A percentile compares a stretch with the other conserved stretches of the same genome.
Evolutionary conservation across 2,113 vertebrate genomes (phyloP).

Genomic region (Pan paniscus): DNA sequence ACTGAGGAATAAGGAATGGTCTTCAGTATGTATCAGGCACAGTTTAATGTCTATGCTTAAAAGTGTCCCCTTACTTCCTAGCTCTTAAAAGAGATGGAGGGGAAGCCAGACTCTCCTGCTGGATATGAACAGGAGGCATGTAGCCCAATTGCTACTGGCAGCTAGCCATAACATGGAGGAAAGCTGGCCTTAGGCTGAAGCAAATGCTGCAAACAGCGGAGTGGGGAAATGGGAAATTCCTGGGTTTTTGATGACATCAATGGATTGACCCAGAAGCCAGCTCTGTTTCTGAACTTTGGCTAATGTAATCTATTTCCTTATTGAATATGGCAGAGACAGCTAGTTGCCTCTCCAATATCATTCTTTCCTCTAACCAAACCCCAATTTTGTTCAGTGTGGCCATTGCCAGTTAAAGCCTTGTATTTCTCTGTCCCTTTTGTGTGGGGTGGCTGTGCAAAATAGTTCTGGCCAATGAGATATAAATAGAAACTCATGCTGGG

Average conservation of each 20-base stretch:
- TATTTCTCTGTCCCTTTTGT: not conserved
- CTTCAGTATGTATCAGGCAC: not conserved
- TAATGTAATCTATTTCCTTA: constrained; percentile 8
- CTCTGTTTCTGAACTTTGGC: not conserved
- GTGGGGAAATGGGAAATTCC: not conserved
- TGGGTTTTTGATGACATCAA: not conserved
- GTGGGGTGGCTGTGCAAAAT: not conserved
- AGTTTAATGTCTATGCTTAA: constrained; percentile 32
- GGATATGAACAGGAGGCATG: not conserved
- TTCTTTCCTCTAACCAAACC: not conserved
- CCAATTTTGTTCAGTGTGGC: not conserved
- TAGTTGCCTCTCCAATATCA: not conserved
- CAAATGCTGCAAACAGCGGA: not conserved
- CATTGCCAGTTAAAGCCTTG: not conserved
- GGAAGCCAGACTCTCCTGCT: constrained; percentile 28
- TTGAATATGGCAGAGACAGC: not conserved
- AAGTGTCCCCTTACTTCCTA: constrained; percentile 11
- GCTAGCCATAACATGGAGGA: not conserved
- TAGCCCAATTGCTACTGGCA: not conserved
- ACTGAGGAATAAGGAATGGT: not conserved
- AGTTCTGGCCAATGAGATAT: not conserved
- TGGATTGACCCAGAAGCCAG: not conserved
- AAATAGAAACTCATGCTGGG: not conserved
- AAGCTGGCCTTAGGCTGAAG: not conserved
- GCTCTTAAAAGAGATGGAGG: not conserved